phyloP scores from a whole-genome alignment of 2,888 invertebrate species.

The Eumerus sabulonum region DNA sequence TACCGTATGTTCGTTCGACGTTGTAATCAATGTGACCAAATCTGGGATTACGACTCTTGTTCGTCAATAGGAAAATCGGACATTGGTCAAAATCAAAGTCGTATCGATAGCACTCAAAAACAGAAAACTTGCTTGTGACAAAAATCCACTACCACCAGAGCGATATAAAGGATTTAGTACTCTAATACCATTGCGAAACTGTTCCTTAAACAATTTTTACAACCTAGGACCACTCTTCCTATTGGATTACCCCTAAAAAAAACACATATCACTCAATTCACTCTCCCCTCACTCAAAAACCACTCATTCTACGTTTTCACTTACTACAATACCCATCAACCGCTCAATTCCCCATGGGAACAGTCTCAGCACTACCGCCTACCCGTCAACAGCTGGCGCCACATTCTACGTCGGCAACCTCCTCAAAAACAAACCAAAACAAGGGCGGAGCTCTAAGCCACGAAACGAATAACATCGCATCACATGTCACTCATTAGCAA shows the following conservation, averaged over 20 bases:
- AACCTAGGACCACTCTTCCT: too few species aligned
- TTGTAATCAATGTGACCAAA: too few species aligned
- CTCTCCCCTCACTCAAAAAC: background rate
- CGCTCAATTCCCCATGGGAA: constrained; percentile 30
- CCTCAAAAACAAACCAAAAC: constrained; percentile 63
- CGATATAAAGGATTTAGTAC: too few species aligned
- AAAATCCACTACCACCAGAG: too few species aligned
- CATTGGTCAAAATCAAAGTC: too few species aligned
- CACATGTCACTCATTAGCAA: constrained; percentile 7
- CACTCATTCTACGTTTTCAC: constrained; percentile 55
- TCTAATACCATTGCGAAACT: too few species aligned
- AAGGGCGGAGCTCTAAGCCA: constrained; percentile 58
- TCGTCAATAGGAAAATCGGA: too few species aligned
- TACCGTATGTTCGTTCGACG: too few species aligned
- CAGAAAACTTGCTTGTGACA: too few species aligned
- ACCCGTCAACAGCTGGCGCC: constrained; percentile 31
- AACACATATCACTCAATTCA: constrained; percentile 7
- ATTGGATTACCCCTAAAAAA: background rate
- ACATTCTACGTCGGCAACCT: constrained; percentile 25
- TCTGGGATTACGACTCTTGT: too few species aligned
- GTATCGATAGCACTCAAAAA: too few species aligned
- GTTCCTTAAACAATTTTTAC: too few species aligned
- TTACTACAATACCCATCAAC: constrained; percentile 27
- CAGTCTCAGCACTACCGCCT: background rate
- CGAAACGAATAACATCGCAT: constrained; percentile 38